Base-by-base conservation (phyloP, 2,113 vertebrate genomes). In the Datnioides undecimradiatus region DNA sequence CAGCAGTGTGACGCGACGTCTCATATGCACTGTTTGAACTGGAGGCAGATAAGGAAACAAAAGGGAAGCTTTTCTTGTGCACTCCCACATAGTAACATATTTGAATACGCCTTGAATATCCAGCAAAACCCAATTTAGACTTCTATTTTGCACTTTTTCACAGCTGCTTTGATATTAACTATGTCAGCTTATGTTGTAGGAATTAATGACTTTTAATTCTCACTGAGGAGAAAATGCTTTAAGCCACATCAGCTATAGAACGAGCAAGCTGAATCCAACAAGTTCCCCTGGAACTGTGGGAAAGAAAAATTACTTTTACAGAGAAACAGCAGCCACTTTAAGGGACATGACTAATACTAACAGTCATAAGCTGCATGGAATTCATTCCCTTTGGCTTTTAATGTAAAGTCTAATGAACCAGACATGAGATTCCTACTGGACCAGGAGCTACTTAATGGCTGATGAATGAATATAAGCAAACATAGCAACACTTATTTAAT, bases 401-500 rank as follows among this genome's bases (percentile, higher is more conserved):
- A 87, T 90, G 87, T 82, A 90, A 92, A 90, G 85, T 83, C 75
- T 82, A 92, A 90, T 88, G 91, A 89, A 84, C 80, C 78, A 63
- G 76, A 73, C 67, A 57, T 14, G 11, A 86, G 86, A 69, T 60
- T 87, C 83, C 87, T 88, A 12, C 70, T 51, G 88, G 82, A 87
- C 85, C 85, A 33, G 73, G 75, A 85, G 80, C 79, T 79, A 81
- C 76, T 92, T 91, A 93, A 88, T 85, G 58, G 45, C 69, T 93
- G 91, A 95, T 93, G 74, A 94, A 95, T 92, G 88, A 88, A 90
- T 84, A 85, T 85, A 81, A 90, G 89, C 72, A 84, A 92, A 90
- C 78, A 85, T 73, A 71, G 83, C 74, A 77, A 80, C 79, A 58
- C 74, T 87, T 84, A 84, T 92, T 90, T 92, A 89, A 91, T 90